Evolutionary conservation across 2,888 invertebrate species (phyloP).

Genomic region (Hydropsyche betteni): DNA sequence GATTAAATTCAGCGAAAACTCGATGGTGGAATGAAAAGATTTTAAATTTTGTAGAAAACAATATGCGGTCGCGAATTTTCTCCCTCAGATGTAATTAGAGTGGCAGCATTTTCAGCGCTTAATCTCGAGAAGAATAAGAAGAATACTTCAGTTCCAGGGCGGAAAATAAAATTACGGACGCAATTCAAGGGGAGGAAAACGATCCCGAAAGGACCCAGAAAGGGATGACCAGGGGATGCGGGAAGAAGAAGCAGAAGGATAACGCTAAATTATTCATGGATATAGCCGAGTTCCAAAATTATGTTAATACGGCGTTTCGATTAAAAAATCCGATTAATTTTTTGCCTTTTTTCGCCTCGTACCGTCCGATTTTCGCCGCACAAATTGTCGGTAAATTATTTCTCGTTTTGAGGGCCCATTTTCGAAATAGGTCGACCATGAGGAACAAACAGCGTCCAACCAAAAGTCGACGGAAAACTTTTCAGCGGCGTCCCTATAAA

Average conservation of each 20-base stretch:
- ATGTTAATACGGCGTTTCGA: conserved; percentile 33
- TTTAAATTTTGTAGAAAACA: conserved; percentile 22
- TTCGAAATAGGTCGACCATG: conserved; percentile 42
- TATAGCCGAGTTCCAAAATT: conserved; percentile 23
- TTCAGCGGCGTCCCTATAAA: not conserved
- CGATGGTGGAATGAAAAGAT: too few species aligned
- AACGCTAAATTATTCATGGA: conserved; percentile 34
- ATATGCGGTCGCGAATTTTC: conserved; percentile 22
- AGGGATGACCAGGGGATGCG: not conserved
- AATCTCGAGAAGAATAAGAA: conserved; percentile 28
- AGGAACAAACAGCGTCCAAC: conserved; percentile 33
- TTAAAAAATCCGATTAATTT: conserved; percentile 35
- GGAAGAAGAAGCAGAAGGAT: not conserved
- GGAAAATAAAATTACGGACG: conserved; percentile 30
- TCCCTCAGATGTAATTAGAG: conserved; percentile 32
- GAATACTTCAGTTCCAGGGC: conserved; percentile 31
- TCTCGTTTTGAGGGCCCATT: not conserved
- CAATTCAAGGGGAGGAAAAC: conserved; percentile 10
- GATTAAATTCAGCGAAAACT: too few species aligned
- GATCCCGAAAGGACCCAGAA: not conserved
- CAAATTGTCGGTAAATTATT: conserved; percentile 34
- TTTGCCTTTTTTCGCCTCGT: not conserved
- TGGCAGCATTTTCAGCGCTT: conserved; percentile 31
- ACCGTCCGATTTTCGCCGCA: conserved; percentile 19
- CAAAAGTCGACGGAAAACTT: conserved; percentile 25